phyloP scores from a whole-genome alignment of 2,797 vertebrate genomes.

The Pterois miles region DNA sequence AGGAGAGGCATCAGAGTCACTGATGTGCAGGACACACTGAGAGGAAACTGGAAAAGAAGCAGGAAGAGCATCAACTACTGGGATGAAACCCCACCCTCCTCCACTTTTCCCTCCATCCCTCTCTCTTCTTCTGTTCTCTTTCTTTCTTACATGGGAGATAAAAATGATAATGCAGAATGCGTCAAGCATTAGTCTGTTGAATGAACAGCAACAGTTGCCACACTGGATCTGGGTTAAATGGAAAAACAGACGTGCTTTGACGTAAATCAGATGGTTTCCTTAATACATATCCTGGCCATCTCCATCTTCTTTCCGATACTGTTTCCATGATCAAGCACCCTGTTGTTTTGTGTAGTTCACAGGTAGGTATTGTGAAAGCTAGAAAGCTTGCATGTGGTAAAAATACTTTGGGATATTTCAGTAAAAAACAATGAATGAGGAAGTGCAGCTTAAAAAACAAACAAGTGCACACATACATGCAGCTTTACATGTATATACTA shows the following conservation, averaged over 20 bases:
- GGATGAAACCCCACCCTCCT: constrained; percentile 12
- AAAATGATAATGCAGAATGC: constrained; percentile 5
- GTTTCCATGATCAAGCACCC: too few species aligned
- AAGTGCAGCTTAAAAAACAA: background rate
- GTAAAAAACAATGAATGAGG: background rate
- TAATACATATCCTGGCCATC: too few species aligned
- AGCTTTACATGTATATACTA: too few species aligned
- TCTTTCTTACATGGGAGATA: background rate
- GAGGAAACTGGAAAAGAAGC: background rate
- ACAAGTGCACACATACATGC: background rate
- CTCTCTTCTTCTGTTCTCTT: background rate
- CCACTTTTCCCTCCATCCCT: background rate
- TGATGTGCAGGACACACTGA: too few species aligned
- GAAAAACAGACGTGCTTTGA: constrained; percentile 48
- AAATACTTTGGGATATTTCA: background rate
- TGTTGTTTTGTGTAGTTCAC: too few species aligned
- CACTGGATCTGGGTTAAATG: background rate
- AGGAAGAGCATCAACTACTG: background rate
- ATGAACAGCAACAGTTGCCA: background rate
- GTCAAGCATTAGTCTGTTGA: background rate
- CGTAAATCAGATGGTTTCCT: too few species aligned
- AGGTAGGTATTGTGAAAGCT: too few species aligned
- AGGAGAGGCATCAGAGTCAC: background rate
- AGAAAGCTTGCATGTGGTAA: background rate
- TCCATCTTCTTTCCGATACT: too few species aligned